These are phyloP conservation scores for Exocentrus adspersus DNA, from an alignment of 2,888 invertebrate genomes.

Conservation along the genomic window DNA sequence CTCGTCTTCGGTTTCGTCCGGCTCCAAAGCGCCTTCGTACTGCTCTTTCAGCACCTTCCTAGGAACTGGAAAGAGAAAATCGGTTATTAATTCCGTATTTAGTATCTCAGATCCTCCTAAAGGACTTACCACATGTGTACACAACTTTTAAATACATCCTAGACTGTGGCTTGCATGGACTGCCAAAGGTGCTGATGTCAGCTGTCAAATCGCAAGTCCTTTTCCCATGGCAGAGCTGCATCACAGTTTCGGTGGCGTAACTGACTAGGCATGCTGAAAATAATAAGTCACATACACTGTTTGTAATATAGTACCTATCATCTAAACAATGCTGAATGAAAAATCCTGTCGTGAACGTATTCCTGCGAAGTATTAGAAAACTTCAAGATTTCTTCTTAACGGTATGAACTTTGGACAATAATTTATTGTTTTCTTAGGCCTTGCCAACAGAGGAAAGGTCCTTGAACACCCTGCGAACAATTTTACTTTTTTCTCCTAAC, in stretches of 20 bases:
- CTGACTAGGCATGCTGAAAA: conserved; percentile 85
- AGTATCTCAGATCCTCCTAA: too few relatives aligned
- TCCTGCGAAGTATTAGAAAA: not conserved
- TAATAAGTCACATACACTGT: too few relatives aligned
- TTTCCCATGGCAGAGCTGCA: conserved; percentile 85
- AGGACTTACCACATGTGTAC: conserved; percentile 83
- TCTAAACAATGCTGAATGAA: too few relatives aligned
- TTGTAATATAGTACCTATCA: too few relatives aligned
- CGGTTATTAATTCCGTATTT: not conserved
- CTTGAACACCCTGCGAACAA: not conserved
- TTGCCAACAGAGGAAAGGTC: not conserved
- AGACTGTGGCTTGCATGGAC: conserved; percentile 82
- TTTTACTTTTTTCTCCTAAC: not conserved
- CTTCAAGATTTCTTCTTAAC: not conserved
- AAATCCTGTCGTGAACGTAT: not conserved
- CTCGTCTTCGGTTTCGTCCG: conserved; percentile 73
- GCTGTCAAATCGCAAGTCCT: conserved; percentile 82
- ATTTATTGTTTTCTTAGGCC: not conserved
- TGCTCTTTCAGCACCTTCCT: conserved; percentile 84
- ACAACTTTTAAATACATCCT: conserved; percentile 87
- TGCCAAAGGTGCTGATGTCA: conserved; percentile 84
- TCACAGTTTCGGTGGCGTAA: conserved; percentile 91
- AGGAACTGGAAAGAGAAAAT: conserved; percentile 69
- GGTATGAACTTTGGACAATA: not conserved
- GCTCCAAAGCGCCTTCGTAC: conserved; percentile 81